Base-by-base conservation (phyloP, 2,113 vertebrate species). In the Channa maculata region DNA sequence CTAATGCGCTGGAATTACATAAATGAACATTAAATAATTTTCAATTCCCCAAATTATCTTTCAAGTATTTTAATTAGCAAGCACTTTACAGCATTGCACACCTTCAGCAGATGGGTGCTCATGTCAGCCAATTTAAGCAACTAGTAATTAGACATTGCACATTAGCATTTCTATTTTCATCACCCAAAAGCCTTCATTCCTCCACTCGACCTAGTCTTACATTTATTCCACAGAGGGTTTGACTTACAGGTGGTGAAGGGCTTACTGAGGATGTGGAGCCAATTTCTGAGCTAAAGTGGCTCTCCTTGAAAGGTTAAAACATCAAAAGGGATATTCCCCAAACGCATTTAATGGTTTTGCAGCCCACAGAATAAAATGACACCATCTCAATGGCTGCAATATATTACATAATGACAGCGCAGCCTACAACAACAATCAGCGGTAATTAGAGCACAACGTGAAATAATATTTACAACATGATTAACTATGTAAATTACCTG, bases 11-110 rank as follows among this genome's bases (percentile, higher is more conserved):
- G 63, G 61, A 90, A 92, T 87, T 79, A 87, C 79, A 89, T 83
- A 88, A 89, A 92, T 87, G 87, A 86, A 64, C 79, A 89, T 89
- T 93, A 88, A 92, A 93, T 89, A 69, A 84, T 92, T 91, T 84
- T 79, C 81, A 88, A 90, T 89, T 86, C 79, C 84, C 74, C 78
- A 90, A 92, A 92, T 91, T 90, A 88, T 92, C 86, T 89, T 91
- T 91, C 83, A 84, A 89, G 90, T 85, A 90, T 93, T 92, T 92
- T 88, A 94, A 94, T 95, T 92, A 91, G 88, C 80, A 66, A 83
- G 75, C 87, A 89, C 88, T 91, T 90, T 89, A 74, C 85, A 78
- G 72, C 85, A 69, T 65, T 58, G 82, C 80, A 77, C 91, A 87
- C 86, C 87, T 87, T 72, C 79, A 87, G 86, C 93, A 93, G 91